These are phyloP conservation scores for Leptosomus discolor DNA, from an alignment of 2,113 vertebrate species.

Conservation along the genomic window DNA sequence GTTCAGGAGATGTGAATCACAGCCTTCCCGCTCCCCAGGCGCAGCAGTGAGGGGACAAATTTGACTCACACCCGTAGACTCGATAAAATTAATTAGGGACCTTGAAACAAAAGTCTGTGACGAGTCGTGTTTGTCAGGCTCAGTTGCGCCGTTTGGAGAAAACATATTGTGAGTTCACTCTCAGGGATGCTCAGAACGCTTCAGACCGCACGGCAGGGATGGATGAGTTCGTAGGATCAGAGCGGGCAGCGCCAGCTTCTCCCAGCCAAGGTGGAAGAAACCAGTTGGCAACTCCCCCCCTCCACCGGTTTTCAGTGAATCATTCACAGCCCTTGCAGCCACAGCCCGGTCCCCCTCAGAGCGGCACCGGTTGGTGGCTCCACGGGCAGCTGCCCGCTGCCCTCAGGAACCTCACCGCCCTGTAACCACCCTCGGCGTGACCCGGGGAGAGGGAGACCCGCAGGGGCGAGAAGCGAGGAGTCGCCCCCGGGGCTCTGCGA, in stretches of 20 bases:
- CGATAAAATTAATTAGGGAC: not conserved
- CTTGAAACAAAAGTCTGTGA: not conserved
- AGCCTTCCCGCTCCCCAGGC: not conserved
- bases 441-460: not conserved
- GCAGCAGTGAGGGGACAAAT: not conserved
- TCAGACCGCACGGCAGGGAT: not conserved
- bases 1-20: not conserved
- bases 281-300: too few relatives aligned
- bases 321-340: not conserved
- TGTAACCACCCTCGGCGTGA: not conserved
- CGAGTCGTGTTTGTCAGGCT: not conserved
- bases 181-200: not conserved
- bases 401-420: not conserved
- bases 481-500: accelerated
- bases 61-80: not conserved
- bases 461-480: not conserved
- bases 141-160: not conserved
- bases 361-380: not conserved
- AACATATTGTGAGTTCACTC: not conserved
- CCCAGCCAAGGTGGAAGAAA: not conserved
- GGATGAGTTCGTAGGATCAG: not conserved
- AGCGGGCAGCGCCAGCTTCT: not conserved
- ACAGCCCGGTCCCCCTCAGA: accelerated
- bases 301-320: not conserved
- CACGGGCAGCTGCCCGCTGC: not conserved